Percentiles rank a stretch among this genome's conserved stretches.
Conservation (phyloP, 1,140 invertebrate species). For the Eumaeus atala region DNA sequence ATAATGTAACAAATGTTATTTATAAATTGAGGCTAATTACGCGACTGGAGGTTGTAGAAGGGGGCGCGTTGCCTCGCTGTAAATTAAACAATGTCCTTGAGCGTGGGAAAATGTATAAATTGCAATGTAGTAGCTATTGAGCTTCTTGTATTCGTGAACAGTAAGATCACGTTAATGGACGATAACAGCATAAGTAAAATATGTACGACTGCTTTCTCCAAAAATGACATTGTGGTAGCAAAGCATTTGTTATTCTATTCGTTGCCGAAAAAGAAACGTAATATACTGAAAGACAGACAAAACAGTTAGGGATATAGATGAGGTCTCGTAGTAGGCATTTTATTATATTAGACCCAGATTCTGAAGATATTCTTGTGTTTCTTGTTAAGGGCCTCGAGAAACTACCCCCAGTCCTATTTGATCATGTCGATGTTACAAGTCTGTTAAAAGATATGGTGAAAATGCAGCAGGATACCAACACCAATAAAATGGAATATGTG, state of each 20-base stretch:
- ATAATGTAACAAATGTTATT: no score
- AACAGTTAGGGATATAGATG: conserved; percentile 17
- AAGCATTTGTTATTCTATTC: conserved; percentile 23
- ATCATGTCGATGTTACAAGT: conserved; percentile 24
- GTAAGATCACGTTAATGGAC: conserved; percentile 24
- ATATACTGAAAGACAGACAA: conserved; percentile 14
- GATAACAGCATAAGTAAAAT: conserved; percentile 20
- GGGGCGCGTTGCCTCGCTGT: no score
- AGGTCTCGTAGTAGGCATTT: no score
- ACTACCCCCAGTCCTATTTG: conserved; percentile 22
- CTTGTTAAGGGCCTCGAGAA: conserved; percentile 22
- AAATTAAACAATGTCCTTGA: not conserved
- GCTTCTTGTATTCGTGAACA: no score
- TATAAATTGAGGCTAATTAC: no score
- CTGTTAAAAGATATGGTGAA: conserved; percentile 20
- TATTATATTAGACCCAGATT: conserved; percentile 17
- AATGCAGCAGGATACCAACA: conserved; percentile 13
- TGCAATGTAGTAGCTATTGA: conserved; percentile 21
- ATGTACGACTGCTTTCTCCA: conserved; percentile 10
- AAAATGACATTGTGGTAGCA: conserved; percentile 17
- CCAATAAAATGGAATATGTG: conserved; percentile 15
- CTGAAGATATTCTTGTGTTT: conserved; percentile 19
- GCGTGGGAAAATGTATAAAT: conserved; percentile 16
- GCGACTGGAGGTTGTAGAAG: no score
- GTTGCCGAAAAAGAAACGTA: conserved; percentile 11